Percentiles rank a stretch among this genome's conserved stretches.
Conservation (phyloP, 2,797 vertebrate genomes). For the Galago senegalensis region DNA sequence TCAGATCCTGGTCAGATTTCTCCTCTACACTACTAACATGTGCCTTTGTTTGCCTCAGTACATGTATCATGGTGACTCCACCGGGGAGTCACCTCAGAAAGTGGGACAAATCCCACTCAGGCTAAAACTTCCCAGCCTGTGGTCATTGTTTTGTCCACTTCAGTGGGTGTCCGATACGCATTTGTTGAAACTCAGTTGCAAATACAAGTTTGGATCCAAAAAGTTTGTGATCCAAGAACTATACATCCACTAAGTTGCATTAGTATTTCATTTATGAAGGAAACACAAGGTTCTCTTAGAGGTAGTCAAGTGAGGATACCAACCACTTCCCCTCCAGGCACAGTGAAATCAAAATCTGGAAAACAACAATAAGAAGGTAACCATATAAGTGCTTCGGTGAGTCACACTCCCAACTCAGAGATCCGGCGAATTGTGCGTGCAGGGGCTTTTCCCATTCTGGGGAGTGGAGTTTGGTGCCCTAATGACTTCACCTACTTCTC, state of each 20-base stretch:
- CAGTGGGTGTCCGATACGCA: not conserved
- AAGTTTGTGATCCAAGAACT: not conserved
- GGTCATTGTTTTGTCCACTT: not conserved
- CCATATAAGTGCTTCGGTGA: not conserved
- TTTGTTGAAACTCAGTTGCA: not conserved
- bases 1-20: not conserved
- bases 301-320: not conserved
- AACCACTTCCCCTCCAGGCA: not conserved
- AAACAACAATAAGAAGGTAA: not conserved
- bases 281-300: not conserved
- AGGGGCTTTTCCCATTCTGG: not conserved
- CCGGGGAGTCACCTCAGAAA: not conserved
- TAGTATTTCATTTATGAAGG: not conserved
- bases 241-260: not conserved
- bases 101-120: not conserved
- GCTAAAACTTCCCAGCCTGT: accelerated
- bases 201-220: not conserved
- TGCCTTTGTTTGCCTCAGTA: not conserved
- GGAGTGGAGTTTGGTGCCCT: not conserved
- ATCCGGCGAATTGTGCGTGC: not conserved
- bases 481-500: not conserved
- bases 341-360: not conserved
- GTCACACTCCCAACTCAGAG: not conserved
- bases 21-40: not conserved
- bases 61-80: accelerated